Evolutionary conservation across 2,113 vertebrate genomes (phyloP).

Genomic region (Pipa parva): DNA sequence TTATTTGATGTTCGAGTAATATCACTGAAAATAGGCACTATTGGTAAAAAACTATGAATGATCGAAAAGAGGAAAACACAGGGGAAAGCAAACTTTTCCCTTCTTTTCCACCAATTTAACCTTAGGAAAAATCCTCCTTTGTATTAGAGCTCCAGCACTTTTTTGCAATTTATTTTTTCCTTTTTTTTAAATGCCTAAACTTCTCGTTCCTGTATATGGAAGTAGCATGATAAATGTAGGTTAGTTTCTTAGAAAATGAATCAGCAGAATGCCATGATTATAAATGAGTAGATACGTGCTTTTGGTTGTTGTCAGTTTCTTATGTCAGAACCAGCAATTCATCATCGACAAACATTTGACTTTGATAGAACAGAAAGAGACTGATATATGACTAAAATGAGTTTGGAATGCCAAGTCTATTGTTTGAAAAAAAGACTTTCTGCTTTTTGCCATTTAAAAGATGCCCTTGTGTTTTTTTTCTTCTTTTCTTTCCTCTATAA

Average conservation of each 20-base stretch:
- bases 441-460: constrained; percentile 15
- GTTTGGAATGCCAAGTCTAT: constrained; percentile 37
- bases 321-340: constrained; percentile 28
- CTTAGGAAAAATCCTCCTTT: too few species aligned
- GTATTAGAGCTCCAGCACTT: too few species aligned
- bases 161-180: too few species aligned
- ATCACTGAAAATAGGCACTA: too few species aligned
- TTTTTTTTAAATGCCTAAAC: too few species aligned
- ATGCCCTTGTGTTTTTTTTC: constrained; percentile 19
- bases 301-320: constrained; percentile 37
- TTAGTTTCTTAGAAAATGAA: constrained; percentile 23
- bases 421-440: constrained; percentile 19
- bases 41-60: too few species aligned
- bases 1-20: too few species aligned
- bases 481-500: constrained; percentile 3
- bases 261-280: constrained; percentile 27
- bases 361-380: constrained; percentile 33
- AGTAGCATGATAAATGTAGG: constrained; percentile 1
- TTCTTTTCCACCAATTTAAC: too few species aligned
- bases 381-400: constrained; percentile 37
- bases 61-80: too few species aligned
- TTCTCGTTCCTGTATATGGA: too few species aligned
- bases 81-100: too few species aligned
- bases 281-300: constrained; percentile 28
- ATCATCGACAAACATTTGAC: constrained; percentile 36